phyloP scores from a whole-genome alignment of 2,113 vertebrate genomes.

The Anolis sagrei region DNA sequence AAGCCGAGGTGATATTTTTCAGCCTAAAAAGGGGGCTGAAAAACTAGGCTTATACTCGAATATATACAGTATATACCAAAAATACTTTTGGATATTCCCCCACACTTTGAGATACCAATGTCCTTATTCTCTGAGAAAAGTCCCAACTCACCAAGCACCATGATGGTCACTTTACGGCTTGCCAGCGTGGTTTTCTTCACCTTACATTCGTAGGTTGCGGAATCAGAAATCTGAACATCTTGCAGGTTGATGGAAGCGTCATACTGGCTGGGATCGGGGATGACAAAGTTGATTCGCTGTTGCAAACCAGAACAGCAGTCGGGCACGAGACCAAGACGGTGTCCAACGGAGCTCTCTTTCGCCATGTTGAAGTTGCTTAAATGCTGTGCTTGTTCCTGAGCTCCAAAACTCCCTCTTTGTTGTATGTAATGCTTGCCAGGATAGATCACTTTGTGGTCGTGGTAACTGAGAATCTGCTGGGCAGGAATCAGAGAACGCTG shows the following conservation, averaged over 20 bases:
- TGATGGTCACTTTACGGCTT: slow-evolving; percentile 79
- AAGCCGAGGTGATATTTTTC: too few relatives aligned
- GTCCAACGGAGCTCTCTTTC: not conserved
- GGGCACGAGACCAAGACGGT: not conserved
- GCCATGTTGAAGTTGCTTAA: not conserved
- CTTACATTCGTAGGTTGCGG: slow-evolving; percentile 86
- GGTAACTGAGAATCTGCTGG: slow-evolving; percentile 83
- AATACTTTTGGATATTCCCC: too few relatives aligned
- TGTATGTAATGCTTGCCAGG: slow-evolving; percentile 68
- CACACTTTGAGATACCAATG: too few relatives aligned
- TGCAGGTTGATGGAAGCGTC: slow-evolving; percentile 83
- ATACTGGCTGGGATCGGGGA: slow-evolving; percentile 66
- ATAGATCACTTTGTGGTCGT: slow-evolving; percentile 70
- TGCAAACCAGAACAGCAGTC: slow-evolving; percentile 1
- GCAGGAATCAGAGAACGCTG: slow-evolving; percentile 31
- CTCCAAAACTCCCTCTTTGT: slow-evolving; percentile 73
- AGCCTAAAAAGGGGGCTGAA: too few relatives aligned
- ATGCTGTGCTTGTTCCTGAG: slow-evolving; percentile 5
- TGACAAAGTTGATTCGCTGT: not conserved
- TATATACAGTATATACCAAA: too few relatives aligned
- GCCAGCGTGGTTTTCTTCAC: slow-evolving; percentile 88
- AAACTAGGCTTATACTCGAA: too few relatives aligned
- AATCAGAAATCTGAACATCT: slow-evolving; percentile 72
- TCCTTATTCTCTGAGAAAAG: too few relatives aligned
- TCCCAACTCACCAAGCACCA: slow-evolving; percentile 80